phyloP scores from a whole-genome alignment of 1,140 invertebrate genomes.

The Geopemphigus sp. region DNA sequence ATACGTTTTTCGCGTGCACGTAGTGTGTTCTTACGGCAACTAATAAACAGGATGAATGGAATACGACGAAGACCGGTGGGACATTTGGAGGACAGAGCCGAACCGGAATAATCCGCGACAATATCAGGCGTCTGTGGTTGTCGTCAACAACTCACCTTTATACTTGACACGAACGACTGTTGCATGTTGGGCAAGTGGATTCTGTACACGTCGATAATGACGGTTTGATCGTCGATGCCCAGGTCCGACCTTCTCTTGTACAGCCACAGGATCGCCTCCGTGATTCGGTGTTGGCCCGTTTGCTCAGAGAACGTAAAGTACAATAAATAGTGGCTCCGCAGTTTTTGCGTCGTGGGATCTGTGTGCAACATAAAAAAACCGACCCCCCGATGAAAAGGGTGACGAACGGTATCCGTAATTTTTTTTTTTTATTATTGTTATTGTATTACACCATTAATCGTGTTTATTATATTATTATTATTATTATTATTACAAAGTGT shows the following conservation, averaged over 20 bases:
- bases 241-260: slow-evolving; percentile 57
- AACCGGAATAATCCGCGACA: too few relatives aligned
- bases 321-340: slow-evolving; percentile 58
- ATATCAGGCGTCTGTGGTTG: too few relatives aligned
- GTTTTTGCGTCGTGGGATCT: slow-evolving; percentile 57
- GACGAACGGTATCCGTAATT: slow-evolving; percentile 31
- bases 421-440: slow-evolving; percentile 19
- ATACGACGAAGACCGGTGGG: too few relatives aligned
- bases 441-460: slow-evolving; percentile 33
- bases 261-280: slow-evolving; percentile 60
- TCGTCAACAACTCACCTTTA: slow-evolving; percentile 34
- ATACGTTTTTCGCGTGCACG: too few relatives aligned
- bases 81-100: too few relatives aligned
- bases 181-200: slow-evolving; percentile 55
- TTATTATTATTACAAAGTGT: neutral
- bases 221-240: slow-evolving; percentile 19
- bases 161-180: slow-evolving; percentile 9
- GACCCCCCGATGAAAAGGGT: neutral
- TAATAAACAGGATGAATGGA: too few relatives aligned
- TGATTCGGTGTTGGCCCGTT: slow-evolving; percentile 59
- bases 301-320: slow-evolving; percentile 64
- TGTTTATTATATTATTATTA: slow-evolving; percentile 12
- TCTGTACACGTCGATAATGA: slow-evolving; percentile 52
- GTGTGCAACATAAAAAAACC: slow-evolving; percentile 19
- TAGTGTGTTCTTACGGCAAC: too few relatives aligned